These are phyloP conservation scores for Saccostrea echinata DNA, from an alignment of 1,140 invertebrate genomes.

Conservation along the genomic window DNA sequence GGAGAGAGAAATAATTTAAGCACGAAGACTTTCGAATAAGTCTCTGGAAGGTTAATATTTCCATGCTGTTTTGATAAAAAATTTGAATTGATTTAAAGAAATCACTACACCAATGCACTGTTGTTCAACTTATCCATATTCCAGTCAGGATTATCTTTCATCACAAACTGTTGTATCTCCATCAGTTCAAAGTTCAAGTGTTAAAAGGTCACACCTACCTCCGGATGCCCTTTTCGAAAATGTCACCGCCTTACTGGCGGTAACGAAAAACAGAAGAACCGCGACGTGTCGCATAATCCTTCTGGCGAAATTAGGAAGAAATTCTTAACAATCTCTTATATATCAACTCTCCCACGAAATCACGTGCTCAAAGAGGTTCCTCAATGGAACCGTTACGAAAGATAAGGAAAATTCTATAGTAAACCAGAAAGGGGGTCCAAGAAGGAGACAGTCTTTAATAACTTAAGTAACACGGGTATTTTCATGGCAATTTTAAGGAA, in stretches of 20 bases:
- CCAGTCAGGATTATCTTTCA: not conserved
- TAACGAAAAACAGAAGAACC: constrained; percentile 47
- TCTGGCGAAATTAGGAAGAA: constrained; percentile 37
- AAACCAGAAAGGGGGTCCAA: not conserved
- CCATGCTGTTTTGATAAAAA: not conserved
- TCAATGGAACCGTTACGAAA: constrained; percentile 23
- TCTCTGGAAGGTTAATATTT: not conserved
- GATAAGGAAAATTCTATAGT: constrained; percentile 17
- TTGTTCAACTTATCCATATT: not conserved
- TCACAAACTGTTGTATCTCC: not conserved
- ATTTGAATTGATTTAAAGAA: not conserved
- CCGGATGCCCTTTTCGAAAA: constrained; percentile 50
- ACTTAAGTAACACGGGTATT: not conserved
- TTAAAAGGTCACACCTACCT: constrained; percentile 41
- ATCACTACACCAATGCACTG: not conserved
- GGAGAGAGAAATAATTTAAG: not conserved
- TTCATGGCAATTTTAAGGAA: not conserved
- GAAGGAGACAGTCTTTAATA: not conserved
- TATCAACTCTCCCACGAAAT: not conserved
- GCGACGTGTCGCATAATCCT: constrained; percentile 48
- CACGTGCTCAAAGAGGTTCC: constrained; percentile 13
- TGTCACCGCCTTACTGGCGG: constrained; percentile 48
- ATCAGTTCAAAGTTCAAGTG: constrained; percentile 38
- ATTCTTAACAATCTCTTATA: not conserved
- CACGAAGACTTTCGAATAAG: not conserved